Evolutionary conservation across 92 coral and sea anemone species (phyloP).

Genomic region (Epizoanthus scotinus): DNA sequence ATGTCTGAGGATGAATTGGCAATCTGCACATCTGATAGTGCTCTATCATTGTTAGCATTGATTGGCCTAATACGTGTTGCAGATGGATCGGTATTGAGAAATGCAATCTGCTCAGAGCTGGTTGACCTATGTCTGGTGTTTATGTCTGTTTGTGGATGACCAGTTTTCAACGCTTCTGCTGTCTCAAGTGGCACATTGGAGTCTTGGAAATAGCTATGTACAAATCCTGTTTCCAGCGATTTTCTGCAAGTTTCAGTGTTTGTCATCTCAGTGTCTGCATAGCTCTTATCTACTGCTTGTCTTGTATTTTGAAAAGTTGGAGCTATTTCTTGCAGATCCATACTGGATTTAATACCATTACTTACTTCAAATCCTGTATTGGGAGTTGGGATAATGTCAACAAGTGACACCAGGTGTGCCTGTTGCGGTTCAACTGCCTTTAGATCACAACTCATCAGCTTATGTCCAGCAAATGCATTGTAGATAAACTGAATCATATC

Average conservation of each 20-base stretch:
- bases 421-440: slow-evolving; percentile 6
- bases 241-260: background rate
- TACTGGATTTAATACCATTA: background rate
- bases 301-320: background rate
- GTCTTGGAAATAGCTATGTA: background rate
- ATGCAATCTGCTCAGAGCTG: background rate
- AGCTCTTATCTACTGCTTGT: background rate
- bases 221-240: background rate
- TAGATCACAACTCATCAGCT: background rate
- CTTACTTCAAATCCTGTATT: slow-evolving; percentile 5
- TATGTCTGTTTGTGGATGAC: too few species aligned
- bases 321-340: background rate
- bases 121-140: background rate
- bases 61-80: background rate
- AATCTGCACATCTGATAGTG: background rate
- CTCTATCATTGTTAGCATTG: background rate
- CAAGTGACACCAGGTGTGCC: background rate
- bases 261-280: background rate
- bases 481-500: slow-evolving; percentile 13
- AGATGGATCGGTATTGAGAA: background rate
- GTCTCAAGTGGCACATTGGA: background rate
- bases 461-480: slow-evolving; percentile 13
- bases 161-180: background rate
- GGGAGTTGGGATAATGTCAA: slow-evolving; percentile 30
- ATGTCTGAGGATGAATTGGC: too few species aligned